Percentiles rank a stretch among this genome's conserved stretches.
Conservation (phyloP, 1,140 invertebrate genomes). For the Stegodyphus dumicola region DNA sequence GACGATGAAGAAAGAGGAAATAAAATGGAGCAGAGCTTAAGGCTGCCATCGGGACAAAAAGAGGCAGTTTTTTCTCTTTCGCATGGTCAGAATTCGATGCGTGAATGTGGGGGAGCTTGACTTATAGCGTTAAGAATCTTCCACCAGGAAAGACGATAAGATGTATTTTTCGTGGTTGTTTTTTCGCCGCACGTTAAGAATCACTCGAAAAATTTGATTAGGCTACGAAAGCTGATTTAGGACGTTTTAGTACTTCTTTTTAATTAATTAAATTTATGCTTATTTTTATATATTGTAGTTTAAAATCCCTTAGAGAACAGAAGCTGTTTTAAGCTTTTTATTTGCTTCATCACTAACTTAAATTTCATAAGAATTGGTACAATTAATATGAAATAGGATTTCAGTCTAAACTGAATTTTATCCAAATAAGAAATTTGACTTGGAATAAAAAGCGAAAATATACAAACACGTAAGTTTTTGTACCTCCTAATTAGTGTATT, state of each 20-base stretch:
- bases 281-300: background rate
- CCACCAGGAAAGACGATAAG: constrained; percentile 5
- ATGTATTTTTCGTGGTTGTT: background rate
- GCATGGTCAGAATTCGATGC: constrained; percentile 57
- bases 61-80: constrained; percentile 47
- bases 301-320: background rate
- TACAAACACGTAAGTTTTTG: no score
- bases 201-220: constrained; percentile 38
- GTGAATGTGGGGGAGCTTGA: constrained; percentile 34
- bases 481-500: no score
- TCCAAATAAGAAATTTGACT: no score
- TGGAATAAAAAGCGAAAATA: no score
- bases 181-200: background rate
- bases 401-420: no score
- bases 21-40: constrained; percentile 60
- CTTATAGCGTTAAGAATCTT: constrained; percentile 59
- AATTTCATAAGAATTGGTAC: no score
- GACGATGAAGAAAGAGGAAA: constrained; percentile 57
- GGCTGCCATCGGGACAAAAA: constrained; percentile 56
- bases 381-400: no score
- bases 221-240: constrained; percentile 28
- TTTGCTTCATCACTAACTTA: no score
- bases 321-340: background rate
- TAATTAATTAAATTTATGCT: constrained; percentile 11
- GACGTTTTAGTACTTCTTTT: constrained; percentile 20